Evolutionary conservation across 2,888 invertebrate species (phyloP), one percentile per base, ranked within the genome.

Genomic region (Xylophagus ater): DNA sequence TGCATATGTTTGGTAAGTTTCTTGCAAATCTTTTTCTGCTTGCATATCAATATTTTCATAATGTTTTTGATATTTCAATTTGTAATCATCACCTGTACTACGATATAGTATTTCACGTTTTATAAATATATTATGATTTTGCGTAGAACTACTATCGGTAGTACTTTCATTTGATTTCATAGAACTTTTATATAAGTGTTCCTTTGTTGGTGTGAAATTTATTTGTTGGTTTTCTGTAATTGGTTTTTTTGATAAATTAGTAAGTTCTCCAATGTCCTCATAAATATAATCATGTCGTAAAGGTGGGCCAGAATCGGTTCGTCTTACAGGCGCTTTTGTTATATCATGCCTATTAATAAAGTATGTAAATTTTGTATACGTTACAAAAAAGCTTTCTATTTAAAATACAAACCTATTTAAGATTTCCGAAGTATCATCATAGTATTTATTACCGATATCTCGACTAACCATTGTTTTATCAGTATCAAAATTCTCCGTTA

Each of bases 51-150:
- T 42, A 25, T 48, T 49, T 32, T 51, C 48, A 39, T 50, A 50
- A 30, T 47, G 49, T 17, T 49, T 46, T 33, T 47, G 41, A 38
- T 48, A 50, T 25, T 59, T 70, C 35, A 58, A 65, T 44, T 59
- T 46, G 9, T 46, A 68, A 57, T 70, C 69, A 47, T 68, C 72
- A 4, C 73, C 74, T 38, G 68, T 54, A 53, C 68, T 68, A 33
- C 55, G 52, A 44, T 55, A 53, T 4, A 55, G 49, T 4, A 53
- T 40, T 40, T 67, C 64, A 40, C 66, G 57, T 43, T 47, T 59
- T 8, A 19, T 34, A 15, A 37, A 37, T 24, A 34, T 4, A 12
- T 32, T 32, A 15, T 36, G 35, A 34, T 34, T 29, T n/a, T 34
- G 36, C 13, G 28, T 21, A 9, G 37, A 15, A 4, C 24, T 30